These are phyloP conservation scores for Pogonomyrmex californicus DNA, from an alignment of 1,140 invertebrate genomes.

Conservation along the genomic window DNA sequence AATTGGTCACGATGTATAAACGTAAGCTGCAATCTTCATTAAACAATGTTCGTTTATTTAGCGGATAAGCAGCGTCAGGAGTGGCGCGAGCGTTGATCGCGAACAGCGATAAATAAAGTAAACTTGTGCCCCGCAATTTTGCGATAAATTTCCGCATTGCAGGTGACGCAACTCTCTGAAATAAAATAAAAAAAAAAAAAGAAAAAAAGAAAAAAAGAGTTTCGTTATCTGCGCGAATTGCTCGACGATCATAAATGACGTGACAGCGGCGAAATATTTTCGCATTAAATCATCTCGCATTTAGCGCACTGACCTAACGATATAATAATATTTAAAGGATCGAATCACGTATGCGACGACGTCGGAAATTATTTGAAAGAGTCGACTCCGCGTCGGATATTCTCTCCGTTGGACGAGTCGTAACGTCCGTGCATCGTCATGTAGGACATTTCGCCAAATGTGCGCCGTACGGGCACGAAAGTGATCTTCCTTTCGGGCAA, in stretches of 20 bases:
- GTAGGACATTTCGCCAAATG: constrained; percentile 40
- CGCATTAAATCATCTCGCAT: background rate
- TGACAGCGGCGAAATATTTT: constrained; percentile 17
- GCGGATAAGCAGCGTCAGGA: constrained; percentile 32
- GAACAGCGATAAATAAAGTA: constrained; percentile 29
- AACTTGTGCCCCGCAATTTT: constrained; percentile 22
- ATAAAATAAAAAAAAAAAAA: background rate
- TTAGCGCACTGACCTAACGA: background rate
- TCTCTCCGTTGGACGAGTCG: background rate
- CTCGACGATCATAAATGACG: background rate
- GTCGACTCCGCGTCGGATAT: background rate
- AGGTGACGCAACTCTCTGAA: background rate
- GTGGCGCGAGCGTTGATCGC: background rate
- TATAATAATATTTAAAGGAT: background rate
- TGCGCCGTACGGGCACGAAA: constrained; percentile 54
- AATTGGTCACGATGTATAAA: background rate
- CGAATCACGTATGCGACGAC: background rate
- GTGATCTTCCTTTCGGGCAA: constrained; percentile 73
- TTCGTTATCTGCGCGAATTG: background rate
- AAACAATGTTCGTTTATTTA: constrained; percentile 46
- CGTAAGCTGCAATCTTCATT: constrained; percentile 4
- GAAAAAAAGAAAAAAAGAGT: background rate
- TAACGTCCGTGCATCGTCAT: background rate
- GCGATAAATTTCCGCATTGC: constrained; percentile 52
- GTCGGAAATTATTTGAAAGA: constrained; percentile 4